Percentiles rank a stretch among this genome's conserved stretches.
Evolutionary conservation across 2,797 vertebrate genomes (phyloP).

Genomic region (Choloepus didactylus): DNA sequence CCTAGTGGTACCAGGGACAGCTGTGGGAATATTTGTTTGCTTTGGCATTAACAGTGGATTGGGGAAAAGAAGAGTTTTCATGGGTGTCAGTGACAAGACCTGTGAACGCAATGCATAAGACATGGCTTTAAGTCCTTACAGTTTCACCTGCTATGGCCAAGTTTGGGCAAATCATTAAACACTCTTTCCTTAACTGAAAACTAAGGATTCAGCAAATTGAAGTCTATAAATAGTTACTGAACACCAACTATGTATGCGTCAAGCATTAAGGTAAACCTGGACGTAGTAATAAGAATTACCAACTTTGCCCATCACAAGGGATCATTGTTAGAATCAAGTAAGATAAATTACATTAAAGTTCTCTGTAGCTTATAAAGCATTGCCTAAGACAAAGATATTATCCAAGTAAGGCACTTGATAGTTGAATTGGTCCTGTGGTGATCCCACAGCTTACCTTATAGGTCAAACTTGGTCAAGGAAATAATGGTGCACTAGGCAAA

Average conservation of each 20-base stretch:
- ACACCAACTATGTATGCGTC: background rate
- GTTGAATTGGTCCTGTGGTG: background rate
- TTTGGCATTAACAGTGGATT: background rate
- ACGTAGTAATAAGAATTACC: background rate
- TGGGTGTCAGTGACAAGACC: background rate
- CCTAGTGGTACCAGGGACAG: background rate
- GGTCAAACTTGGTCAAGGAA: background rate
- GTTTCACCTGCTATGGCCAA: background rate
- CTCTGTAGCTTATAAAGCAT: background rate
- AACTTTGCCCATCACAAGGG: background rate
- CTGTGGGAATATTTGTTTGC: background rate
- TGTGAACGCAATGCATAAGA: fast-evolving
- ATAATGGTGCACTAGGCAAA: background rate
- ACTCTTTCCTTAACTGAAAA: slow-evolving; percentile 2
- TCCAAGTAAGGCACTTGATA: background rate
- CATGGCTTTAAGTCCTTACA: background rate
- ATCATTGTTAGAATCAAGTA: background rate
- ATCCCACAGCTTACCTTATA: background rate
- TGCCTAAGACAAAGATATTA: background rate
- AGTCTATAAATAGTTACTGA: background rate
- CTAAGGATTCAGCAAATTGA: background rate
- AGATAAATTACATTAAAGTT: background rate
- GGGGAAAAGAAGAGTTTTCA: background rate
- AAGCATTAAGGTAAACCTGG: background rate
- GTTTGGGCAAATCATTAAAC: background rate